phyloP scores from a whole-genome alignment of 2,113 vertebrate genomes.

The Eretmochelys imbricata region DNA sequence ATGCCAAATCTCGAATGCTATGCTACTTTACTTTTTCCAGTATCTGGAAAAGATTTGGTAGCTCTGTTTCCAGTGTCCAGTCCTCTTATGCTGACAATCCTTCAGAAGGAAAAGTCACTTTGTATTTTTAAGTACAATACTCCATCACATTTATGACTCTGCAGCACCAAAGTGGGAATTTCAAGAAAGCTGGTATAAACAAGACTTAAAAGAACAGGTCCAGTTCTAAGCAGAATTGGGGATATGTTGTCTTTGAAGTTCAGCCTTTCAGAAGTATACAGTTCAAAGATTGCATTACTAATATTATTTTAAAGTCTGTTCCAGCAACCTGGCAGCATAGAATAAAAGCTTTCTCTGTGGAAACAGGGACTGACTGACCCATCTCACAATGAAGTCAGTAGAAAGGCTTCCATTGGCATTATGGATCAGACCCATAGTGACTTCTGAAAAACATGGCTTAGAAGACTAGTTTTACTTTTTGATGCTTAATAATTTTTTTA shows the following conservation, averaged over 20 bases:
- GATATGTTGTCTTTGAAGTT: not conserved
- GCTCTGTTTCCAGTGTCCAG: not conserved
- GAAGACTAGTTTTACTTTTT: not conserved
- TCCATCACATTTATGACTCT: not conserved
- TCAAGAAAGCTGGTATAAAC: not conserved
- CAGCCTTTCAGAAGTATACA: not conserved
- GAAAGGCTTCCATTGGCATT: not conserved
- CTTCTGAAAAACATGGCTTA: not conserved
- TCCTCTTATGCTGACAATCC: not conserved
- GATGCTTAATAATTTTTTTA: not conserved
- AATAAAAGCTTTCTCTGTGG: not conserved
- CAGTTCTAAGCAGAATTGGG: not conserved
- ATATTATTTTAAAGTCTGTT: not conserved
- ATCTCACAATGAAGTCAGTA: not conserved
- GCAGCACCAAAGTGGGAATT: not conserved
- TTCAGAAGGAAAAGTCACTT: not conserved
- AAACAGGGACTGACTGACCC: not conserved
- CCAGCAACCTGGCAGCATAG: not conserved
- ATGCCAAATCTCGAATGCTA: fast-evolving
- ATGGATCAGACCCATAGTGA: not conserved
- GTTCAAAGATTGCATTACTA: not conserved
- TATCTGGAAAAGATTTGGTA: not conserved
- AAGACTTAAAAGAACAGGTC: not conserved
- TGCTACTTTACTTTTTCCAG: not conserved
- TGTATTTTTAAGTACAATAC: not conserved